phyloP scores from a whole-genome alignment of 2,888 invertebrate species.

The Drosophila lacicola region DNA sequence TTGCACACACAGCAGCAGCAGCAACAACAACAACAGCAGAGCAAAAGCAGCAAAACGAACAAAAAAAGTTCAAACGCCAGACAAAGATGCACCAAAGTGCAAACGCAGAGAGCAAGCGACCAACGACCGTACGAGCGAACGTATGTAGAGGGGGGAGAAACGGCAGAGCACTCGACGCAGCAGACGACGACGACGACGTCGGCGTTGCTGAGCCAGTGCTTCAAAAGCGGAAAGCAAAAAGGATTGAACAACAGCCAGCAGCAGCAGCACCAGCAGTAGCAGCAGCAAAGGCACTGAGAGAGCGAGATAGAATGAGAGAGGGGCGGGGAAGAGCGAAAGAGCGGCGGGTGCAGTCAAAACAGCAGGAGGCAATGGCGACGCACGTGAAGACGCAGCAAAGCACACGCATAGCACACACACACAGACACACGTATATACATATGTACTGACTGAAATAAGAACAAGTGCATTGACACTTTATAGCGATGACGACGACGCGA shows the following conservation, averaged over 20 bases:
- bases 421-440: constrained; percentile 33
- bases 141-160: constrained; percentile 24
- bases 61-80: constrained; percentile 81
- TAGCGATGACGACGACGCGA: constrained; percentile 50
- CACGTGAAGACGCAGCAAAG: constrained; percentile 80
- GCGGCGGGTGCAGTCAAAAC: constrained; percentile 53
- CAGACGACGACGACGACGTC: constrained; percentile 57
- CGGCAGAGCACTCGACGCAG: constrained; percentile 64
- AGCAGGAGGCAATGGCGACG: constrained; percentile 78
- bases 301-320: neutral
- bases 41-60: constrained; percentile 41
- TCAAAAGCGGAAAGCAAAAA: constrained; percentile 77
- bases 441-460: constrained; percentile 68
- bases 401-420: constrained; percentile 61
- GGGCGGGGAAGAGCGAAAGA: neutral
- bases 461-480: constrained; percentile 85
- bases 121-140: constrained; percentile 47
- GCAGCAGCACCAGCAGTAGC: constrained; percentile 21
- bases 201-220: constrained; percentile 53
- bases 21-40: constrained; percentile 28
- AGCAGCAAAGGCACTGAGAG: neutral
- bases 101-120: constrained; percentile 73
- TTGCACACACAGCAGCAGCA: constrained; percentile 65
- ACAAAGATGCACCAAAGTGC: constrained; percentile 81
- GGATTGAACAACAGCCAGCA: constrained; percentile 67